Percentiles rank a stretch among this genome's conserved stretches.
Evolutionary conservation across 1,140 invertebrate species (phyloP).

Genomic region (Daktulosphaira vitifoliae): DNA sequence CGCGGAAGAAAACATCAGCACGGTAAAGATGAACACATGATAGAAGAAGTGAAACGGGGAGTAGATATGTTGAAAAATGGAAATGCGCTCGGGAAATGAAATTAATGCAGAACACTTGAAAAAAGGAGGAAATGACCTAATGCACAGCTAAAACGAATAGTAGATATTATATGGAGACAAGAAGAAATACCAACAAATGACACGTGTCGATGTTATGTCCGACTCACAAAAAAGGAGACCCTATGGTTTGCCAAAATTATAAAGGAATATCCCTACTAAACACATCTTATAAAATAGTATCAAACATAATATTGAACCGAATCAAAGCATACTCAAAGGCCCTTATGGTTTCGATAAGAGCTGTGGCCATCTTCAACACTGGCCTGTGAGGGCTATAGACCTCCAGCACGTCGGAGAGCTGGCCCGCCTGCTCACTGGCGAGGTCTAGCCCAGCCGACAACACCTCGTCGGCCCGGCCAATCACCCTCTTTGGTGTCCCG

Average conservation of each 20-base stretch:
- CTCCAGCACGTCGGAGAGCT: too few species aligned
- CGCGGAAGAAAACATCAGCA: not conserved
- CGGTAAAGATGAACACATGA: conserved; percentile 2
- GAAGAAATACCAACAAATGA: conserved; percentile 32
- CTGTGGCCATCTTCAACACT: too few species aligned
- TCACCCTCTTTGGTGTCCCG: too few species aligned
- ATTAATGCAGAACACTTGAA: conserved; percentile 17
- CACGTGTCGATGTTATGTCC: conserved; percentile 22
- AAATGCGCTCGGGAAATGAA: conserved; percentile 9
- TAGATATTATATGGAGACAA: conserved; percentile 31
- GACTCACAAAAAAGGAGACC: conserved; percentile 35
- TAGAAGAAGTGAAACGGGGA: conserved; percentile 12
- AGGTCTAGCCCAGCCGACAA: too few species aligned
- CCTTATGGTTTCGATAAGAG: too few species aligned
- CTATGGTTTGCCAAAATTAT: conserved; percentile 35
- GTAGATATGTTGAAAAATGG: conserved; percentile 10
- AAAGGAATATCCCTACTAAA: conserved; percentile 34
- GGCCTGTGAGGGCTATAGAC: too few species aligned
- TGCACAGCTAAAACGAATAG: not conserved
- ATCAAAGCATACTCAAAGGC: too few species aligned
- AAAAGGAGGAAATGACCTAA: conserved; percentile 8
- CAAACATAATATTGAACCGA: not conserved
- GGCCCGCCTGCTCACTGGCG: too few species aligned
- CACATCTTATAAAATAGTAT: conserved; percentile 33
- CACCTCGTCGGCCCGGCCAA: too few species aligned